Percentiles rank a stretch among this genome's conserved stretches.
Evolutionary conservation across 1,140 invertebrate species (phyloP).

Genomic region (Danaus melanippus): DNA sequence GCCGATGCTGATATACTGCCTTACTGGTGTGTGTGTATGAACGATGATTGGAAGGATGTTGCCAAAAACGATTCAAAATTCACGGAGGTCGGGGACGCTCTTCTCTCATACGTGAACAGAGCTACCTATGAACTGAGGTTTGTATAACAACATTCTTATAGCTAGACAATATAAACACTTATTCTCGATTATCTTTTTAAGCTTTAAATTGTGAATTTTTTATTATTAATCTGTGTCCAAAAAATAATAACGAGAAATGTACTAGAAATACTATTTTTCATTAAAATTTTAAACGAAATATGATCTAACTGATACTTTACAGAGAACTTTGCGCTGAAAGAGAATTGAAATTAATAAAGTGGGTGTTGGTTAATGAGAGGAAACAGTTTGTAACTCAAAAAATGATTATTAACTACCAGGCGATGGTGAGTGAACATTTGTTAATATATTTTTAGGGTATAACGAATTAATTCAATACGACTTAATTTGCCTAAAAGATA

Average conservation of each 20-base stretch:
- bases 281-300: too few relatives aligned
- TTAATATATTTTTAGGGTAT: too few relatives aligned
- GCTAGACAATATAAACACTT: too few relatives aligned
- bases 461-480: too few relatives aligned
- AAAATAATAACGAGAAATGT: too few relatives aligned
- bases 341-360: slow-evolving; percentile 18
- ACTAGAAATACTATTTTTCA: too few relatives aligned
- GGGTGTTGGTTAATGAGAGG: slow-evolving; percentile 17
- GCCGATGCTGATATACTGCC: slow-evolving; percentile 30
- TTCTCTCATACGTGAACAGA: slow-evolving; percentile 21
- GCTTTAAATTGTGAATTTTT: too few relatives aligned
- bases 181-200: too few relatives aligned
- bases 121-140: too few relatives aligned
- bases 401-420: slow-evolving; percentile 25
- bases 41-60: slow-evolving; percentile 23
- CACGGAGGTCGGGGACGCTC: slow-evolving; percentile 2
- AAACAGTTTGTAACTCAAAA: not conserved
- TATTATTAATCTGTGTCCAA: too few relatives aligned
- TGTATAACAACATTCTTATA: too few relatives aligned
- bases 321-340: slow-evolving; percentile 23
- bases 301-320: not conserved
- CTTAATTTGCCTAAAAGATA: too few relatives aligned
- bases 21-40: slow-evolving; percentile 37
- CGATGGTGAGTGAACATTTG: slow-evolving; percentile 20
- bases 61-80: slow-evolving; percentile 5